Base-by-base conservation (phyloP, 2,113 vertebrate genomes). In the Nipponia nippon region DNA sequence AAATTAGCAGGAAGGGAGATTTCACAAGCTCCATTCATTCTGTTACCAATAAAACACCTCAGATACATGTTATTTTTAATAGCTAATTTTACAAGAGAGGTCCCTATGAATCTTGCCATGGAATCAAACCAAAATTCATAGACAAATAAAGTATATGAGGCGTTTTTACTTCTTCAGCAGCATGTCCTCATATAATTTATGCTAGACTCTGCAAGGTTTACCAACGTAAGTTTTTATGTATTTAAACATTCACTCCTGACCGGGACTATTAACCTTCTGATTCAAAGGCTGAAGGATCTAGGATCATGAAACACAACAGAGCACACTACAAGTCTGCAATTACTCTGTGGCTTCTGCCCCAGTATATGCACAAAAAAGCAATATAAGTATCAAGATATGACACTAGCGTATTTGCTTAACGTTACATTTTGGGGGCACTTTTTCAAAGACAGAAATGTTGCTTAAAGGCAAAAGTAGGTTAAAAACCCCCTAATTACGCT, bases 171-270 rank as follows among this genome's bases (percentile, higher is more conserved):
- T 61, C 58, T 65, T 70, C 42, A 82, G 47, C 38, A 85, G 11
- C 3, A 1, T 9, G 9, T 50, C 17, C 20, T 89, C n/a, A 42
- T 15, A 16, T n/a, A 78, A 42, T 58, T 71, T 49, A 71, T 34
- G 62, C 30, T 26, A 58, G 36, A 78, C 19, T 56, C 67, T 30
- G 89, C 26, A 42, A 66, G 63, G 16, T 44, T 73, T 59, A 79
- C 36, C 2, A 4, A 66, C 3, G 22, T 7, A 21, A 1, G 4
- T 3, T 3, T 69, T 84, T 46, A 40, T 11, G 8, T 59, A 32
- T 50, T 67, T 80, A 52, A 89, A 80, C 22, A 66, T 25, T 85
- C 47, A 53, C 10, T 82, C 55, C 34, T 36, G n/a, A 78, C 36
- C 1, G 3, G 44, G 62, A 47, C 23, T 71, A 61, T 36, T 56